Percentiles rank a stretch among this genome's conserved stretches.
Evolutionary conservation across 1,140 invertebrate species (phyloP).

Genomic region (Pygmarrhopalites habei): DNA sequence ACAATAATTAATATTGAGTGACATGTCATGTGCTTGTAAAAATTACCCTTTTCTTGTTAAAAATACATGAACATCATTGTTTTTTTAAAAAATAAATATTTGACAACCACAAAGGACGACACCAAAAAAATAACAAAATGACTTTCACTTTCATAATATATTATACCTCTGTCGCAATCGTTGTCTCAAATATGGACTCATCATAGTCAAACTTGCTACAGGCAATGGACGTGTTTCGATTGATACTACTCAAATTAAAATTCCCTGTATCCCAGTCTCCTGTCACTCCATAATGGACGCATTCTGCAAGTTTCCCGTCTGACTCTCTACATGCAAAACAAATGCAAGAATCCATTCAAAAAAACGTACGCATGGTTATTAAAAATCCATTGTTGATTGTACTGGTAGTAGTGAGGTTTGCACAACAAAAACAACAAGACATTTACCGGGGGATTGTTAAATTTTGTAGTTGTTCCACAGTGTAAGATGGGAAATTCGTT

Average conservation of each 20-base stretch:
- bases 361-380: background rate
- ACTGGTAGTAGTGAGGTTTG: no score
- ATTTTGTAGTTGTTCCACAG: constrained; percentile 24
- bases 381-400: background rate
- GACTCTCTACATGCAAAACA: constrained; percentile 4
- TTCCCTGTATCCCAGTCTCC: constrained; percentile 8
- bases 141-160: no score
- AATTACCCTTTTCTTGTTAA: no score
- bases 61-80: background rate
- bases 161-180: constrained; percentile 36
- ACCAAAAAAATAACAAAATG: no score
- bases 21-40: background rate
- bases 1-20: no score
- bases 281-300: constrained; percentile 1
- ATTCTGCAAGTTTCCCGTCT: constrained; percentile 24
- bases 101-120: background rate
- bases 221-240: background rate
- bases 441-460: constrained; percentile 32
- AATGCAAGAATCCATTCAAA: background rate
- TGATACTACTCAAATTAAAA: background rate
- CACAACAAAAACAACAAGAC: constrained; percentile 9
- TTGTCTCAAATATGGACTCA: constrained; percentile 25
- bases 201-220: constrained; percentile 24
- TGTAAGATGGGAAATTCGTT: background rate
- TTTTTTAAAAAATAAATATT: background rate